Evolutionary conservation across 2,888 invertebrate species (phyloP), one percentile per base, ranked within the genome.

Genomic region (Scrobipalpa atriplicella): DNA sequence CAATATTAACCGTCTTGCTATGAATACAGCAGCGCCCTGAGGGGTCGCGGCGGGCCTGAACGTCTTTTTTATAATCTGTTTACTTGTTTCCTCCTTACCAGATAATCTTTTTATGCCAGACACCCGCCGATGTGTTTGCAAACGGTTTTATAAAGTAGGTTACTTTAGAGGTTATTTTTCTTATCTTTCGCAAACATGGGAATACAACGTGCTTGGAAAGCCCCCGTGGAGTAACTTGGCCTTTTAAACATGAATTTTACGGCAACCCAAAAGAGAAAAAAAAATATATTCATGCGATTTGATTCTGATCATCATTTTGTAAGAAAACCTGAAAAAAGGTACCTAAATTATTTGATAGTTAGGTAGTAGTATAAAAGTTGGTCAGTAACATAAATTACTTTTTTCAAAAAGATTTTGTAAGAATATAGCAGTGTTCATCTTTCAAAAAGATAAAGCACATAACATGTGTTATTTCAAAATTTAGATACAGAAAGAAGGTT

Each of bases 31-130:
- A 78, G 11, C 76, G 80, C 82, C 83, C 69, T 75, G 73, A 83
- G 83, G 83, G 80, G 79, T 77, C 75, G 71, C 70, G 72, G 71
- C 77, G 78, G 80, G 72, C 69, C 66, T 73, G 74, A 73, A 86
- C 82, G 86, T 87, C 85, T 89, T 90, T 88, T 90, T 89, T 90
- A 90, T 90, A 90, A 90, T 89, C 87, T 90, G 90, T 90, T 89
- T 89, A 88, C 88, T 85, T 83, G 82, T 82, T 82, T 78, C 83
- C 82, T 75, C 80, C 82, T 83, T 81, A 83, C 82, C 78, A 83
- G 85, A 87, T 89, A 87, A 89, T 89, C 86, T 86, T 80, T 87
- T 89, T 87, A 85, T 83, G 80, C 83, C 73, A 77, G 81, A 84
- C 81, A 79, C 77, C 75, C 77, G 75, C 71, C 78, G 78, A 82